phyloP scores from a whole-genome alignment of 2,797 vertebrate genomes.

The Mus caroli region DNA sequence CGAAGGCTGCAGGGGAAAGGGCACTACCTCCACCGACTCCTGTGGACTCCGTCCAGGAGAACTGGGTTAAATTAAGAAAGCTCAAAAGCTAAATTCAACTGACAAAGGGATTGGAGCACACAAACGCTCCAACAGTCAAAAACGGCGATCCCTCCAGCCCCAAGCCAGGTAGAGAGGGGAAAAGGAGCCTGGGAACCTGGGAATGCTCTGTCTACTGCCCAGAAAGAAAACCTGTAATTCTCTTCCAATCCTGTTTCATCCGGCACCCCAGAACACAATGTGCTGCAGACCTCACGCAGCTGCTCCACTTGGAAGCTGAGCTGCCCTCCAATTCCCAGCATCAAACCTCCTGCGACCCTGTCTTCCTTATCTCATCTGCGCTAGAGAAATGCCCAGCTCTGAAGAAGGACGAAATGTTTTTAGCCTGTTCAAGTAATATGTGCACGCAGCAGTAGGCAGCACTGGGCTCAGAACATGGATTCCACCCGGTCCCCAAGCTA shows the following conservation, averaged over 20 bases:
- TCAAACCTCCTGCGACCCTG: slow-evolving; percentile 69
- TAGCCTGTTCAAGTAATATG: slow-evolving; percentile 77
- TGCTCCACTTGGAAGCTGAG: slow-evolving; percentile 7
- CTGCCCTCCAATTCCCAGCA: slow-evolving; percentile 78
- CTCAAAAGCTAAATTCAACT: background rate
- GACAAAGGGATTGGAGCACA: background rate
- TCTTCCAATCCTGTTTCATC: slow-evolving; percentile 65
- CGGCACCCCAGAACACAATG: slow-evolving; percentile 60
- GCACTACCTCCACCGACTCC: slow-evolving; percentile 36
- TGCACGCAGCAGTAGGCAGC: slow-evolving; percentile 65
- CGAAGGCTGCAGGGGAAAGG: slow-evolving; percentile 45
- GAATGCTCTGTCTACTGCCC: background rate
- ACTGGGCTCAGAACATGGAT: background rate
- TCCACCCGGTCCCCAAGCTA: background rate
- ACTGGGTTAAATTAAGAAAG: slow-evolving; percentile 40
- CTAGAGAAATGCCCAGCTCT: slow-evolving; percentile 73
- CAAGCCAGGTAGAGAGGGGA: background rate
- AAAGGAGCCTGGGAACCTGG: too few relatives aligned
- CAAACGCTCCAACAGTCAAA: background rate
- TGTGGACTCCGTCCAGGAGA: slow-evolving; percentile 52
- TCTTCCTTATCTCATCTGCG: slow-evolving; percentile 72
- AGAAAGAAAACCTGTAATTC: slow-evolving; percentile 71
- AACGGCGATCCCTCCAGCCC: background rate
- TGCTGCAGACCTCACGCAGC: background rate
- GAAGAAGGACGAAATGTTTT: slow-evolving; percentile 37